phyloP scores from a whole-genome alignment of 2,797 vertebrate species.

The Lateolabrax maculatus region DNA sequence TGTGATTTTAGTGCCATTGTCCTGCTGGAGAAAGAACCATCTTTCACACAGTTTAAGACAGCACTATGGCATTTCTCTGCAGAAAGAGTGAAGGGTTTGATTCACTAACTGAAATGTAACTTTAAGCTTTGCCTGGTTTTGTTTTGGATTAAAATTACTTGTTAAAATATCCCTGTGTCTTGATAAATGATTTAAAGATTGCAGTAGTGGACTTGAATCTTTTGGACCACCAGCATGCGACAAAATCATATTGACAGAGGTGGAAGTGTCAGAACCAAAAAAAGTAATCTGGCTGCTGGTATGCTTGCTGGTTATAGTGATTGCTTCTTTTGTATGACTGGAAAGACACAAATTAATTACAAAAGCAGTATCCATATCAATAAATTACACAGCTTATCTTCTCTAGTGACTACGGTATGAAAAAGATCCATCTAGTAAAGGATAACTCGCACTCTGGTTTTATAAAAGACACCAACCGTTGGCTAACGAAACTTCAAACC shows the following conservation, averaged over 20 bases:
- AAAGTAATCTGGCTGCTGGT: conserved; percentile 20
- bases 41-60: neutral
- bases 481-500: conserved; percentile 70
- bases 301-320: conserved; percentile 44
- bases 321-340: conserved; percentile 53
- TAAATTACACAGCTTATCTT: conserved; percentile 71
- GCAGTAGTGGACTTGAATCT: neutral
- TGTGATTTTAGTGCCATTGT: neutral
- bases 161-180: neutral
- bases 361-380: conserved; percentile 68
- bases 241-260: conserved; percentile 20
- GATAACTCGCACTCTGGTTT: conserved; percentile 60
- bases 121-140: neutral
- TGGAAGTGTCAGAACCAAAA: neutral
- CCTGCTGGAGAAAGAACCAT: neutral
- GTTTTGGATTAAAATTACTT: neutral
- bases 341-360: conserved; percentile 61
- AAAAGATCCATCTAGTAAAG: conserved; percentile 71
- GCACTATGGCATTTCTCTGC: neutral
- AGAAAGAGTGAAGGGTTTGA: neutral
- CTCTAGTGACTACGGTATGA: conserved; percentile 64
- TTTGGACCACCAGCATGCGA: conserved; percentile 31
- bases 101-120: conserved; percentile 3
- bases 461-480: conserved; percentile 69
- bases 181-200: neutral